Conservation (phyloP, 2,113 vertebrate species). For the Leucosticte australis region DNA sequence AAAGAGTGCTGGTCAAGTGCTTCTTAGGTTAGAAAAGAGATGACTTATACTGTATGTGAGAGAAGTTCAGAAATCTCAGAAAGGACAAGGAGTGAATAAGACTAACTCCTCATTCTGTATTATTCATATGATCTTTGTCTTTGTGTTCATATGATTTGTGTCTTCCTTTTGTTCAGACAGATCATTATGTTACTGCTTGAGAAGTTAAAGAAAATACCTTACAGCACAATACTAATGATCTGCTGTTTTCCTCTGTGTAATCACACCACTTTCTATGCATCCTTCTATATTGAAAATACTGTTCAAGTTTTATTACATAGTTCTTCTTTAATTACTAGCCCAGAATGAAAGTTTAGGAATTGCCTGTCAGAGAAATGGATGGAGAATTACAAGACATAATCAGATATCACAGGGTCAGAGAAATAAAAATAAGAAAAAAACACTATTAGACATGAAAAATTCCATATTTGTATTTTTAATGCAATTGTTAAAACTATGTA, state of each 20-base stretch:
- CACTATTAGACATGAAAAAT: not conserved
- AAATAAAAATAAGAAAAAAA: not conserved
- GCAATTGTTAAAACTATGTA: not conserved
- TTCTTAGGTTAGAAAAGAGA: not conserved
- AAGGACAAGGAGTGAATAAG: not conserved
- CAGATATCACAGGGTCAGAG: not conserved
- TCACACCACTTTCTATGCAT: not conserved
- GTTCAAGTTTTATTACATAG: not conserved
- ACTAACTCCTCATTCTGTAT: not conserved
- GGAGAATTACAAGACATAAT: not conserved
- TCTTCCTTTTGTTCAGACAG: not conserved
- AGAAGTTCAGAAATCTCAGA: not conserved
- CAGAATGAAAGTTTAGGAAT: not conserved
- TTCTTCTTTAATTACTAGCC: not conserved
- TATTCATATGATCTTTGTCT: not conserved
- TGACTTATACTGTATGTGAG: accelerated
- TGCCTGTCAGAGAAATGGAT: not conserved
- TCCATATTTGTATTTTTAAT: not conserved
- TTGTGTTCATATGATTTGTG: no score
- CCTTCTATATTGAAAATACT: not conserved
- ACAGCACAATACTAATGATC: not conserved
- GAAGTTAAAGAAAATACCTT: not conserved
- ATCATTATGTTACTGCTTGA: not conserved
- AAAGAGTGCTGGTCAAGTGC: not conserved
- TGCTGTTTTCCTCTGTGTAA: not conserved